Evolutionary conservation across 2,888 invertebrate species (phyloP), one percentile per base, ranked within the genome.

Genomic region (Margaritifera margaritifera): DNA sequence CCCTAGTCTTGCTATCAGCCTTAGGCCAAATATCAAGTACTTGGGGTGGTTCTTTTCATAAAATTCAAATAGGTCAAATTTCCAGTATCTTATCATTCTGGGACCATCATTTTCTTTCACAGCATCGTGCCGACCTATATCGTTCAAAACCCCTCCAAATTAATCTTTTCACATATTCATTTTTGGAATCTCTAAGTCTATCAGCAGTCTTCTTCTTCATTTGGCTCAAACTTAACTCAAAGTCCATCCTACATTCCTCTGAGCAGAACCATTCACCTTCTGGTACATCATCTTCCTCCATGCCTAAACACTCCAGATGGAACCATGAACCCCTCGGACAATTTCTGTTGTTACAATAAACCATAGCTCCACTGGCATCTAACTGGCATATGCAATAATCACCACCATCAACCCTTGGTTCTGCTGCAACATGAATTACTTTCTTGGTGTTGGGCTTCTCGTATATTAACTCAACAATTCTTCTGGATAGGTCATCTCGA

Each of bases 51-150:
- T 53, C 20, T 64, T 53, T 55, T 68, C 68, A 59, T 27, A 64
- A 18, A 68, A 64, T 19, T 69, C 60, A 42, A 65, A 24, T 5
- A 64, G 27, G 60, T 69, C 64, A 52, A 24, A 64, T 31, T 60
- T 59, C 69, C 64, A 69, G 31, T 64, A 64, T 11, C 59, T 58
- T 15, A 71, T 55, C 31, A 71, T 66, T 62, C 66, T 56, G 18
- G 20, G 22, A 11, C 66, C 70, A 70, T 70, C 70, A 62, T 70
- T 70, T 59, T 70, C 66, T 31, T 62, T 66, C 6, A 63, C 62
- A 24, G 70, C 66, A 66, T 70, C 66, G 62, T 66, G 66, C 5
- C 59, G 19, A 19, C 55, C 66, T 20, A 62, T 66, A 51, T 69
- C 57, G 24, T 64, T 64, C 5, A n/a, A 69, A 50, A 22, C 69